These are phyloP conservation scores for Ascidia mentula DNA, from an alignment of 23 tunicate genomes.

Conservation along the genomic window DNA sequence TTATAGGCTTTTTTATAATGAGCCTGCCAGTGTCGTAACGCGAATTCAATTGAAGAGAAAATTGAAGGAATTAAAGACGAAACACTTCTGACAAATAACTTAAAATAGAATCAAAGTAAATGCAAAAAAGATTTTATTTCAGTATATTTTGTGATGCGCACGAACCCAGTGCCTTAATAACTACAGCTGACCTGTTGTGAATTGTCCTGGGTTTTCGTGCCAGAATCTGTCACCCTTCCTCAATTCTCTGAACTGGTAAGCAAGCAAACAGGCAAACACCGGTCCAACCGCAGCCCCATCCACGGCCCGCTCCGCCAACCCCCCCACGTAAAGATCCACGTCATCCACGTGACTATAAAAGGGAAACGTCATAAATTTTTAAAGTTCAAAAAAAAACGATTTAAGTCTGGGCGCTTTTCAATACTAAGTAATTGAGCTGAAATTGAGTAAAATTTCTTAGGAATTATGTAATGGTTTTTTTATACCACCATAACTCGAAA, in stretches of 20 bases:
- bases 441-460: no score
- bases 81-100: not conserved
- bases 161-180: no score
- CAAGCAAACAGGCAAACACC: conserved; percentile 72
- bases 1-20: no score
- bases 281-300: conserved; percentile 68
- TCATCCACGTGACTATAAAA: conserved; percentile 85
- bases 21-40: not conserved
- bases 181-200: conserved; percentile 31
- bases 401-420: no score
- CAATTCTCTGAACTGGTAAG: conserved; percentile 70
- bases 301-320: conserved; percentile 58
- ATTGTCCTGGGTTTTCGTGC: conserved; percentile 71
- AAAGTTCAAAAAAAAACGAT: no score
- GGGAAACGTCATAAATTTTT: no score
- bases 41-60: not conserved
- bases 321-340: conserved; percentile 78
- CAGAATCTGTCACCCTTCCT: conserved; percentile 77
- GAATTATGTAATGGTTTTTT: no score
- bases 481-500: no score
- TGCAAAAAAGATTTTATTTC: no score
- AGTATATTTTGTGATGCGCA: no score
- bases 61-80: not conserved
- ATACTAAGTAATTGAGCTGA: no score
- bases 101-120: not conserved